A percentile compares a stretch with the other conserved stretches of the same genome.
Conservation (phyloP, 1,140 invertebrate genomes). For the Nephila pilipes region DNA sequence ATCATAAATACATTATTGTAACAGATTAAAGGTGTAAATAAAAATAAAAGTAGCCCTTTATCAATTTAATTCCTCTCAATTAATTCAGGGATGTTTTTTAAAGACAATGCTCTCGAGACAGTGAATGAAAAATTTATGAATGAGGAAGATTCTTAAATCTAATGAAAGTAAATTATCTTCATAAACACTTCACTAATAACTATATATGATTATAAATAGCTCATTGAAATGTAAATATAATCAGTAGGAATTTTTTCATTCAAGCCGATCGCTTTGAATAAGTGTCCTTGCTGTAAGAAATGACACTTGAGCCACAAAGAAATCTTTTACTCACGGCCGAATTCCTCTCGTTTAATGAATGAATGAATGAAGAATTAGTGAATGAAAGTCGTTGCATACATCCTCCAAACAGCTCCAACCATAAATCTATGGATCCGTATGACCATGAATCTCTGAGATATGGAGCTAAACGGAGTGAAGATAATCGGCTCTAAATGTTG, state of each 20-base stretch:
- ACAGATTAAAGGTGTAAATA: no score
- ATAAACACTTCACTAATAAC: no score
- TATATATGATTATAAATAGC: no score
- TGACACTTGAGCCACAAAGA: neutral
- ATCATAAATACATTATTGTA: no score
- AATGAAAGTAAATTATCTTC: no score
- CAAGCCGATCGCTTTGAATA: neutral
- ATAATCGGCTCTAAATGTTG: constrained; percentile 9
- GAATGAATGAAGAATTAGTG: neutral
- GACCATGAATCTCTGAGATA: neutral
- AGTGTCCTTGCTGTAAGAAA: neutral
- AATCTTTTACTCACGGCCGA: neutral
- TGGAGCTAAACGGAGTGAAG: neutral
- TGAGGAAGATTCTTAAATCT: no score
- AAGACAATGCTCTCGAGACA: no score
- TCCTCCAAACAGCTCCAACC: neutral
- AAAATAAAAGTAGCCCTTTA: no score
- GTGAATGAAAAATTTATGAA: no score
- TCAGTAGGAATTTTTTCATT: neutral
- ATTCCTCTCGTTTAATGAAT: neutral
- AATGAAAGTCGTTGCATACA: neutral
- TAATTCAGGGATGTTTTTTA: no score
- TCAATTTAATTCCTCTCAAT: no score
- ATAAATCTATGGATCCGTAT: neutral
- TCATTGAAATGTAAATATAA: no score